A percentile compares a stretch with the other conserved stretches of the same genome.
Evolutionary conservation across 1,140 invertebrate genomes (phyloP).

Genomic region (Gyrodactylus salaris): DNA sequence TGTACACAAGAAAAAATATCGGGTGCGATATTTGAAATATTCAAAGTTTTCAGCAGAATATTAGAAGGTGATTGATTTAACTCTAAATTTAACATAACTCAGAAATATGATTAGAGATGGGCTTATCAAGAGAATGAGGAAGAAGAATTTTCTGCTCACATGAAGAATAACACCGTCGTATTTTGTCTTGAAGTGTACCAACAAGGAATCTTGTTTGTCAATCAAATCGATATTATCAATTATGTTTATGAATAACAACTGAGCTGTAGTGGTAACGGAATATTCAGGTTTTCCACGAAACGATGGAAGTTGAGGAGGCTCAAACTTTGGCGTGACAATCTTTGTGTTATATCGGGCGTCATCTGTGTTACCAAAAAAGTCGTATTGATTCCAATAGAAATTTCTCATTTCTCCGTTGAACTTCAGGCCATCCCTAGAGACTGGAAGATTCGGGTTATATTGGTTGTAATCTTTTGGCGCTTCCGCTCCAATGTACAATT

Average conservation of each 20-base stretch:
- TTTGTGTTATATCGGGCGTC: neutral
- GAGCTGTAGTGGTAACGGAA: neutral
- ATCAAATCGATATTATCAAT: neutral
- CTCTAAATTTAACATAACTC: too few relatives aligned
- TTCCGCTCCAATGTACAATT: neutral
- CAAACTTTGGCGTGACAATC: neutral
- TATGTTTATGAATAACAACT: neutral
- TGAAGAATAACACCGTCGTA: neutral
- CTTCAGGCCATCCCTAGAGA: neutral
- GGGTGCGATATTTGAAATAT: too few relatives aligned
- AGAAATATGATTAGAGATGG: too few relatives aligned
- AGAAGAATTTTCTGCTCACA: too few relatives aligned
- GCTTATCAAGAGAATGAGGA: too few relatives aligned
- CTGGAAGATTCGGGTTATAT: neutral
- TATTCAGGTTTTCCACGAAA: neutral
- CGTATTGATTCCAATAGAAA: constrained; percentile 5
- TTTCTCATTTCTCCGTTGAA: constrained; percentile 1
- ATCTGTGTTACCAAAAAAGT: neutral
- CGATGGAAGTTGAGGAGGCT: neutral
- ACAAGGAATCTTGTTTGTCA: neutral
- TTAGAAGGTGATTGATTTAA: too few relatives aligned
- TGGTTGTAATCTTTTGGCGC: neutral
- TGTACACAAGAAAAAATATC: too few relatives aligned
- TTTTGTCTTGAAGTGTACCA: neutral
- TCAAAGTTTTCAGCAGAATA: too few relatives aligned